A percentile compares a stretch with the other conserved stretches of the same genome.
phyloP scores from a whole-genome alignment of 2,113 vertebrate species.

The Alosa alosa region DNA sequence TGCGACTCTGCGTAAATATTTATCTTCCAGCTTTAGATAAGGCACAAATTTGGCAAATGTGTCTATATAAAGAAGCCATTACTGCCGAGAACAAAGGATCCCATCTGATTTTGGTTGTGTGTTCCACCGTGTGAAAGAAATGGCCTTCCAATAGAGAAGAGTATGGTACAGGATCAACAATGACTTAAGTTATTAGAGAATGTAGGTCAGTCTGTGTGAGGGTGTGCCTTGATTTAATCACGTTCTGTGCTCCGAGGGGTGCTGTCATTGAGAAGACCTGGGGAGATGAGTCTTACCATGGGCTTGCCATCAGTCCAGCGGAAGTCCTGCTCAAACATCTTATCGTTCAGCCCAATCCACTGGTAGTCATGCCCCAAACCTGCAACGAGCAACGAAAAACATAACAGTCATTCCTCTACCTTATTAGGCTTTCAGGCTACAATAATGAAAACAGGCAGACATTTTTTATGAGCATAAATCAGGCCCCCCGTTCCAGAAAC shows the following conservation, averaged over 20 bases:
- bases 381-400: conserved; percentile 51
- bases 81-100: background rate
- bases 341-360: conserved; percentile 97
- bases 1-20: background rate
- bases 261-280: background rate
- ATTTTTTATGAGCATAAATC: conserved; percentile 51
- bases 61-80: background rate
- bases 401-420: conserved; percentile 47
- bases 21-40: conserved; percentile 14
- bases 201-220: conserved; percentile 12
- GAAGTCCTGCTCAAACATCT: conserved; percentile 96
- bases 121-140: background rate
- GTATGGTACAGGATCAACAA: background rate
- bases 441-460: conserved; percentile 34
- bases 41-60: background rate
- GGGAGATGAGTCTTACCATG: conserved; percentile 74
- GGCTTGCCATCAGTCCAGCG: conserved; percentile 89
- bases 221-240: conserved; percentile 9
- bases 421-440: conserved; percentile 43
- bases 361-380: conserved; percentile 94
- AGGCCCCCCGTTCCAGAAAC: conserved; percentile 49
- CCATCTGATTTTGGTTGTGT: background rate
- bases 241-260: background rate
- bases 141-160: background rate
- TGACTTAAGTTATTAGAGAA: conserved; percentile 11